phyloP scores from a whole-genome alignment of 2,797 vertebrate genomes.

The Gallinago solitaria region DNA sequence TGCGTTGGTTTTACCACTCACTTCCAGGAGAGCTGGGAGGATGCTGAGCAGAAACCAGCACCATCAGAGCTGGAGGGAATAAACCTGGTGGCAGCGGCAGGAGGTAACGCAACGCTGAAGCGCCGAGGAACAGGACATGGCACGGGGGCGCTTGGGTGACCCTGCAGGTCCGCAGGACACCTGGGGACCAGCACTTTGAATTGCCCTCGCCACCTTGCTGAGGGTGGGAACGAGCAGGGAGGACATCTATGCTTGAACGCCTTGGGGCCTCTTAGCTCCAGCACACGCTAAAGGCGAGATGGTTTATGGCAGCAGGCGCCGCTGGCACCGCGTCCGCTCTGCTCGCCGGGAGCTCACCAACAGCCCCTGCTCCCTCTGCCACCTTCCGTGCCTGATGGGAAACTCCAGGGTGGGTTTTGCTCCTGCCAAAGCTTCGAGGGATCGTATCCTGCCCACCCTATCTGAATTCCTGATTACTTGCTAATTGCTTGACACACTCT shows the following conservation, averaged over 20 bases:
- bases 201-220: background rate
- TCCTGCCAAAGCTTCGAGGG: slow-evolving; percentile 54
- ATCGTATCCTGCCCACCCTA: slow-evolving; percentile 42
- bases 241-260: background rate
- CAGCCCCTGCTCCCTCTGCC: slow-evolving; percentile 45
- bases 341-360: background rate
- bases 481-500: slow-evolving; percentile 70
- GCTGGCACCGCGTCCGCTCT: background rate
- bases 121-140: rapidly evolving
- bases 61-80: background rate
- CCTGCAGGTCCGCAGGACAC: background rate
- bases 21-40: background rate
- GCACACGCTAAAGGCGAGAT: background rate
- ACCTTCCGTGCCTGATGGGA: slow-evolving; percentile 20
- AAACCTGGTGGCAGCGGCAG: background rate
- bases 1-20: background rate
- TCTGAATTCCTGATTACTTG: slow-evolving; percentile 66
- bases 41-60: background rate
- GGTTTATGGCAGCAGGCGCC: background rate
- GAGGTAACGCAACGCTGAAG: background rate
- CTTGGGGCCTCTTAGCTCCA: background rate
- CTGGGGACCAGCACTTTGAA: background rate
- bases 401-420: slow-evolving; percentile 46
- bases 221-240: background rate
- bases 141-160: background rate